Conservation (phyloP, 2,113 vertebrate species). For the Peucedramus taeniatus region DNA sequence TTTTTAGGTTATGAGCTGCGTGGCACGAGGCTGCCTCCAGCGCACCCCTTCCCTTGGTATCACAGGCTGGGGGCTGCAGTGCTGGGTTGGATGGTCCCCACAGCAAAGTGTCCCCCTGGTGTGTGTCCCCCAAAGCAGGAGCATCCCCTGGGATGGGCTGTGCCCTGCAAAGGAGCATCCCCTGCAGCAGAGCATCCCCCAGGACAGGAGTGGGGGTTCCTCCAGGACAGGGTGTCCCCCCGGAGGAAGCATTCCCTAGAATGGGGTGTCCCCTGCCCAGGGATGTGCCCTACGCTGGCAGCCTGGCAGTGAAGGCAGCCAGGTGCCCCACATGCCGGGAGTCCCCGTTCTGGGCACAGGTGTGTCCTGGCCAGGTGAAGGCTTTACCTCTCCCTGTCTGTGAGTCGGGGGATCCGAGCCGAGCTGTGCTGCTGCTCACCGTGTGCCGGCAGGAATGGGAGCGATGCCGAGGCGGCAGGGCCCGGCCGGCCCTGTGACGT, state of each 20-base stretch:
- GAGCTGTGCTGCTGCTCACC: neutral
- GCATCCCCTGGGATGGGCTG: neutral
- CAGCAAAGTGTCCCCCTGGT: neutral
- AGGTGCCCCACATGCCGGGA: neutral
- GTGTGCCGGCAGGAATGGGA: neutral
- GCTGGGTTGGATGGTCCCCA: too few relatives aligned
- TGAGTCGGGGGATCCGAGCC: neutral
- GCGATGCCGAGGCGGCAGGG: neutral
- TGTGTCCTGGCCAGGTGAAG: neutral
- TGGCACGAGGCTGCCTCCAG: neutral
- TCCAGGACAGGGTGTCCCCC: neutral
- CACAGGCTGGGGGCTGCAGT: neutral
- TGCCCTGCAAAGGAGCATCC: too few relatives aligned
- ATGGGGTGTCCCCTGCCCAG: neutral
- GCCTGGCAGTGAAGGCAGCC: neutral
- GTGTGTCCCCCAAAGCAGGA: neutral
- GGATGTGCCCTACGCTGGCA: neutral
- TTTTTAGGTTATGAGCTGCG: slow-evolving; percentile 22
- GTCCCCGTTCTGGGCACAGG: neutral
- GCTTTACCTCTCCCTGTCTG: slow-evolving; percentile 17
- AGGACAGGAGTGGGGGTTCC: neutral
- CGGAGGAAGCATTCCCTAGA: neutral
- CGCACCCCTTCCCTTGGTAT: rapidly evolving
- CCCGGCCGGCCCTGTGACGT: neutral
- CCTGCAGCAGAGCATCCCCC: neutral